phyloP scores from a whole-genome alignment of 2,888 invertebrate genomes.

The Brachynemurus nebulosus region DNA sequence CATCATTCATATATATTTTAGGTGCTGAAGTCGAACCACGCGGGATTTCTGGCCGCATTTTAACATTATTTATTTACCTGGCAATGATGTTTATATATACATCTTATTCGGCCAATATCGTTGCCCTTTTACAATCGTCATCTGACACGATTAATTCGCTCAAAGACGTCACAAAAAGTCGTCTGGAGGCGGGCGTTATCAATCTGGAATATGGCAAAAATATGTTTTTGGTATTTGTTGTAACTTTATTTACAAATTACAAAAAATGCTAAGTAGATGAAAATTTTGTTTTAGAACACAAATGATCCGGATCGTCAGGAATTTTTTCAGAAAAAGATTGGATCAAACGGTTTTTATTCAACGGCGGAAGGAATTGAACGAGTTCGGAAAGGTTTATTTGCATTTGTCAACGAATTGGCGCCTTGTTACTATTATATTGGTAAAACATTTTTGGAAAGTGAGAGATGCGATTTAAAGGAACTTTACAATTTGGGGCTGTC shows the following conservation, averaged over 20 bases:
- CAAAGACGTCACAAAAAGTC: background rate
- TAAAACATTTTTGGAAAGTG: background rate
- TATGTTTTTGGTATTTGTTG: background rate
- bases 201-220: background rate
- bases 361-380: background rate
- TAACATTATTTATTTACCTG: background rate
- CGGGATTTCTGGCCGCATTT: background rate
- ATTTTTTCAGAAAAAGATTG: background rate
- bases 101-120: background rate
- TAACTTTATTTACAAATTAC: background rate
- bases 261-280: no score
- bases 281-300: background rate
- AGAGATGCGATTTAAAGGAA: background rate
- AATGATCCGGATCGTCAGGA: background rate
- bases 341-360: background rate
- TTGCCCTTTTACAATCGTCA: background rate
- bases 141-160: background rate
- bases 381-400: background rate
- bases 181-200: background rate
- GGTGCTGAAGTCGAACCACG: background rate
- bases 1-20: background rate
- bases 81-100: background rate
- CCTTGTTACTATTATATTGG: background rate
- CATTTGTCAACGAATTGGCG: background rate
- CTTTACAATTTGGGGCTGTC: no score